These are phyloP conservation scores for Lasioglossum lativentre DNA, from an alignment of 2,888 invertebrate genomes.

Conservation along the genomic window DNA sequence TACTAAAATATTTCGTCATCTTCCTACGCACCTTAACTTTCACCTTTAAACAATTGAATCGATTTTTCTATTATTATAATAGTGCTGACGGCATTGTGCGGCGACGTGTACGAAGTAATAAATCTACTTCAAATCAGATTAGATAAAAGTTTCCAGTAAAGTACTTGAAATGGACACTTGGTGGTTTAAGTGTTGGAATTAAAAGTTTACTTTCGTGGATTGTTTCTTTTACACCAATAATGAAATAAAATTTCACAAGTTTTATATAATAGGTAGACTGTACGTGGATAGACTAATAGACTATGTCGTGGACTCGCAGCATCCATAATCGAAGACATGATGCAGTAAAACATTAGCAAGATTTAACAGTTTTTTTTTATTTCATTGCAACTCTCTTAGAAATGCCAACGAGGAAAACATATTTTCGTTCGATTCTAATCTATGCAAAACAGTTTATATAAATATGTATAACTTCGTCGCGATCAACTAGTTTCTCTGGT, in stretches of 20 bases:
- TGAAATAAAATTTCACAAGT: not conserved
- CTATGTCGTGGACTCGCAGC: not conserved
- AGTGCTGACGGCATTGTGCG: not conserved
- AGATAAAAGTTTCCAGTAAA: not conserved
- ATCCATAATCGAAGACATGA: not conserved
- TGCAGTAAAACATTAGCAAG: not conserved
- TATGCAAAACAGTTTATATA: not conserved
- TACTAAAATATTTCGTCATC: not conserved
- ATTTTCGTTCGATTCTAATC: not conserved
- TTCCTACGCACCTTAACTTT: not conserved
- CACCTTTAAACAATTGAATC: not conserved
- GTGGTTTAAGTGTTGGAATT: not conserved
- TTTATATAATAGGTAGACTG: not conserved
- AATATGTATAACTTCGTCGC: not conserved
- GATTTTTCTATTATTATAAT: constrained; percentile 10
- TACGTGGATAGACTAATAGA: not conserved
- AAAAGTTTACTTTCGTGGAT: not conserved
- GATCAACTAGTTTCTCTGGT: not conserved
- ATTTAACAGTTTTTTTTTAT: not conserved
- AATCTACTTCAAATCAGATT: not conserved
- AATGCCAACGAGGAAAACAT: not conserved
- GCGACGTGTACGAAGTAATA: not conserved
- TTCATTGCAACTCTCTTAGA: not conserved
- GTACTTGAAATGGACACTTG: not conserved
- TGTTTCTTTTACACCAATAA: not conserved